A percentile compares a stretch with the other conserved stretches of the same genome.
These are phyloP conservation scores for Piaya cayana DNA, from an alignment of 2,113 vertebrate genomes.

Conservation along the genomic window DNA sequence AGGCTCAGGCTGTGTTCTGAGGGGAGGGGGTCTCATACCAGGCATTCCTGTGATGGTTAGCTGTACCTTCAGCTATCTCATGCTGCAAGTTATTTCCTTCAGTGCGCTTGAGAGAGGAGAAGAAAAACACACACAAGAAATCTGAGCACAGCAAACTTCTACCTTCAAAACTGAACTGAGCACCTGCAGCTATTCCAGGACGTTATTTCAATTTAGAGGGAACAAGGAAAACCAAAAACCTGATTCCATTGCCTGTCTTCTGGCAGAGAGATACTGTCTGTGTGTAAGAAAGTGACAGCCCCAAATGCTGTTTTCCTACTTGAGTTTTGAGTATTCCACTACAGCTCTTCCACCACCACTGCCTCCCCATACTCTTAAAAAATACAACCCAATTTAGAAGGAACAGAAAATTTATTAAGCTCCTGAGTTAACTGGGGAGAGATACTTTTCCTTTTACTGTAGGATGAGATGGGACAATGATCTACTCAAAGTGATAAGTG, in stretches of 20 bases:
- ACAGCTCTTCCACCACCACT: accelerated
- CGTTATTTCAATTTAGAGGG: background rate
- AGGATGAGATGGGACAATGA: background rate
- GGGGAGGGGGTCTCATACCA: background rate
- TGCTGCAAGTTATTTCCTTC: background rate
- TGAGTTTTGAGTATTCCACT: background rate
- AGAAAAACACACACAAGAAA: background rate
- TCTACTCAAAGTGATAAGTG: background rate
- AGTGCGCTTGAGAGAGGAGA: background rate
- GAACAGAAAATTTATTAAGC: background rate
- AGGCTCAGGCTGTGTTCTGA: background rate
- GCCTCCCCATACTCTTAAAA: background rate
- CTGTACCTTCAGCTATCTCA: background rate
- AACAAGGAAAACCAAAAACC: background rate
- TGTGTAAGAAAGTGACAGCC: accelerated
- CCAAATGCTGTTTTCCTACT: background rate
- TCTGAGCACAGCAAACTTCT: background rate
- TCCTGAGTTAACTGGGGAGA: background rate
- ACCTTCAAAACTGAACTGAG: background rate
- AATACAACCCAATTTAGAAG: background rate
- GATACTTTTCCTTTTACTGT: background rate
- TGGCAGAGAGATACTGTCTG: background rate
- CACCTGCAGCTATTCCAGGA: background rate
- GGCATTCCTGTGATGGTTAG: background rate
- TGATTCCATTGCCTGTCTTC: background rate